phyloP scores from a whole-genome alignment of 2,888 invertebrate genomes.

The Cosmia pyralina region DNA sequence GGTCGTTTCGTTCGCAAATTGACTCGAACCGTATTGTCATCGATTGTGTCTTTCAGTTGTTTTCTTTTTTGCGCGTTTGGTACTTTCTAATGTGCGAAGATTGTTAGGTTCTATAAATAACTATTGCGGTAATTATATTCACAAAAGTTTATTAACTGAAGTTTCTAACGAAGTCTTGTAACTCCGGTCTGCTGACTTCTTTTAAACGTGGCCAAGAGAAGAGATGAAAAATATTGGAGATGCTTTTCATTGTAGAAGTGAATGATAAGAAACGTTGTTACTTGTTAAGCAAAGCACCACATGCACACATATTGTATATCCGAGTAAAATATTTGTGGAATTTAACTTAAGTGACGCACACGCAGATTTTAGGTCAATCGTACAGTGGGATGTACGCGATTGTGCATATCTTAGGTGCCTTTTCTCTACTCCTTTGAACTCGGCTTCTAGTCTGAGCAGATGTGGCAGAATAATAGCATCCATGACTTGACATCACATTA shows the following conservation, averaged over 20 bases:
- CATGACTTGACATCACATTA: background rate
- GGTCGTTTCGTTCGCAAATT: conserved; percentile 66
- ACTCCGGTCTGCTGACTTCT: background rate
- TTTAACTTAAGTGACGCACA: conserved; percentile 12
- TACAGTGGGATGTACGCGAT: background rate
- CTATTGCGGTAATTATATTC: background rate
- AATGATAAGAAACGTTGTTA: background rate
- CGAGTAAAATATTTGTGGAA: conserved; percentile 17
- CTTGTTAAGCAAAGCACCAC: background rate
- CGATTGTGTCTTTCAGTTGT: conserved; percentile 54
- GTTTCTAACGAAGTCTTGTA: conserved; percentile 9
- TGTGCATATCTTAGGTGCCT: background rate
- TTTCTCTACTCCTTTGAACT: background rate
- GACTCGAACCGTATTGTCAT: conserved; percentile 65
- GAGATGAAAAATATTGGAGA: background rate
- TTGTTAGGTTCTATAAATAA: conserved; percentile 28
- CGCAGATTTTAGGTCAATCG: conserved; percentile 11
- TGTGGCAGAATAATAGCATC: no score
- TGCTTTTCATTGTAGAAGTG: background rate
- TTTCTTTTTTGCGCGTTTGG: conserved; percentile 20
- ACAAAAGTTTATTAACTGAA: background rate
- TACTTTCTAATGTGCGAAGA: conserved; percentile 60
- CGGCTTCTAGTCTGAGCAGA: background rate
- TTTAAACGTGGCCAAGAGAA: background rate
- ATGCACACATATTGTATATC: background rate